Evolutionary conservation across 2,888 invertebrate species (phyloP).

Genomic region (Acleris emargana): DNA sequence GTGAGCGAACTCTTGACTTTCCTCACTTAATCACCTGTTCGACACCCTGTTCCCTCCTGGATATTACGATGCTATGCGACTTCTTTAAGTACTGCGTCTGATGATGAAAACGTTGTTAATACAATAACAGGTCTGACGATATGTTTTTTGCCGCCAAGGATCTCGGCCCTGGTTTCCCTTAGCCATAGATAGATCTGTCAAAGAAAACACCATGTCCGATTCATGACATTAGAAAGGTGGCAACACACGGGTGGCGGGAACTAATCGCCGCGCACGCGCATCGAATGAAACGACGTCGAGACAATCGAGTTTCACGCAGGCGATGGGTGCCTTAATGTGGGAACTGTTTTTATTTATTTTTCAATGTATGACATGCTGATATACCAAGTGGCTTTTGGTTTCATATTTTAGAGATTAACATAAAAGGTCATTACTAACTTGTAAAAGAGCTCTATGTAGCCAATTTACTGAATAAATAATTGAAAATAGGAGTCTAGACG

Average conservation of each 20-base stretch:
- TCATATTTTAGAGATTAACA: not conserved
- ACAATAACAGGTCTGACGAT: too few species aligned
- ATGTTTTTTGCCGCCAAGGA: too few species aligned
- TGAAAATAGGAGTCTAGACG: too few species aligned
- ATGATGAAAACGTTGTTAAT: too few species aligned
- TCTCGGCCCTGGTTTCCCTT: not conserved
- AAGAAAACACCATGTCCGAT: constrained; percentile 43
- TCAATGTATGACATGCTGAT: constrained; percentile 1
- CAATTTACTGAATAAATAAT: too few species aligned
- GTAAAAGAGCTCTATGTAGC: too few species aligned
- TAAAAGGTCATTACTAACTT: not conserved
- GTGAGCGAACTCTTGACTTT: too few species aligned
- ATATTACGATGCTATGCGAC: too few species aligned
- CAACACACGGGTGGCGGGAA: constrained; percentile 66
- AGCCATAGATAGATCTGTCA: constrained; percentile 2
- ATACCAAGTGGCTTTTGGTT: not conserved
- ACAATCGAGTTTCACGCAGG: constrained; percentile 69
- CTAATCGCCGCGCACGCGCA: constrained; percentile 74
- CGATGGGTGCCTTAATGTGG: constrained; percentile 56
- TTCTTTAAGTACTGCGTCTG: too few species aligned
- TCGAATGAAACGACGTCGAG: constrained; percentile 71
- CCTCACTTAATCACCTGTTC: too few species aligned
- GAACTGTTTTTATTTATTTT: constrained; percentile 30
- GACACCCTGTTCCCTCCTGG: too few species aligned
- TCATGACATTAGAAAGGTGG: constrained; percentile 69